These are phyloP conservation scores for Leptinotarsa haldemani DNA, from an alignment of 2,888 invertebrate genomes.

Conservation along the genomic window DNA sequence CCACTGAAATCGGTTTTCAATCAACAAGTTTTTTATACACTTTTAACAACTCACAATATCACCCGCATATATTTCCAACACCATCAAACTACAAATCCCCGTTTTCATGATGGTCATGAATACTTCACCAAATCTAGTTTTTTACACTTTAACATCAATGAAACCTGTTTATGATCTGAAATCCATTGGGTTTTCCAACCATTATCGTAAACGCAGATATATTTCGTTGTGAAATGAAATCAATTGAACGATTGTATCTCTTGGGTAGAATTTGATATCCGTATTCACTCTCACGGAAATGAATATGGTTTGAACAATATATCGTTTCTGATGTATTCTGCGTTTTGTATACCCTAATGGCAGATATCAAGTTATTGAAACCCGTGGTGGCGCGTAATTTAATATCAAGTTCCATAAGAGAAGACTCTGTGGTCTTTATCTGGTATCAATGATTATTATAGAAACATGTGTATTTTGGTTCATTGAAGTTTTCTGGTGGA, in stretches of 20 bases:
- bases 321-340: no score
- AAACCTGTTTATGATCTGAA: constrained; percentile 38
- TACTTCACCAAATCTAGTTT: constrained; percentile 41
- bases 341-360: no score
- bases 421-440: no score
- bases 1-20: no score
- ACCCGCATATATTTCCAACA: not conserved
- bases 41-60: no score
- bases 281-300: constrained; percentile 21
- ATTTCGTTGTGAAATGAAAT: constrained; percentile 41
- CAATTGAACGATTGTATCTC: constrained; percentile 38
- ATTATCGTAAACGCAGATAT: constrained; percentile 40
- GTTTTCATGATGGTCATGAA: constrained; percentile 11
- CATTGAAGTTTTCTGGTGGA: no score
- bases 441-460: no score
- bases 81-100: not conserved
- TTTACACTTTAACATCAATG: constrained; percentile 36
- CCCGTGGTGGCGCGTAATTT: no score
- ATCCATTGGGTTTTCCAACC: constrained; percentile 32
- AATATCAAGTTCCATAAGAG: no score
- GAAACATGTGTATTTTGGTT: no score
- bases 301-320: constrained; percentile 6
- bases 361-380: no score
- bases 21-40: no score
- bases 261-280: constrained; percentile 17